Evolutionary conservation across 2,888 invertebrate species (phyloP), one percentile per base, ranked within the genome.

Genomic region (Philonicus albiceps): DNA sequence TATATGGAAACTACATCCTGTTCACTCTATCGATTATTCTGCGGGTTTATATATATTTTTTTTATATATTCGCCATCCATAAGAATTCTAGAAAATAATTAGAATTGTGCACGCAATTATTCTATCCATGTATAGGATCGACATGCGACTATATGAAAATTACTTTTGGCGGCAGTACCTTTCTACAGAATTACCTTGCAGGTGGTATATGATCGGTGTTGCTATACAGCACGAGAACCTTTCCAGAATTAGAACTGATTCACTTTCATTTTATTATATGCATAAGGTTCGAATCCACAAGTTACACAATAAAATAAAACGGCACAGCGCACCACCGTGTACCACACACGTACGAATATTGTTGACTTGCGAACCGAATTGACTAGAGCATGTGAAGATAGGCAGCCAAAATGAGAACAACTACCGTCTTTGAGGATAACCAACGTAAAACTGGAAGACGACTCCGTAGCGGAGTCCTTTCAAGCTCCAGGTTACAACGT

Each of bases 61-160:
- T 73, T n/a, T n/a, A n/a, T n/a, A n/a, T n/a, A n/a, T n/a, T 73
- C 73, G 31, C n/a, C 53, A 16, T 43, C 40, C 16, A 43, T 43
- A 27, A 43, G 30, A 31, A 34, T 22, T 1, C 40, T 19, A 16
- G 27, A 27, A 43, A 80, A 80, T 53, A 31, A 64, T 64, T 64
- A 49, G 43, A 30, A 30, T 27, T 43, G 53, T 80, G 30, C 80
- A 80, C 80, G 80, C 80, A 80, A 80, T 80, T 80, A 80, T 53
- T 53, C 76, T 76, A 76, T n/a, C 30, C 80, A n/a, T 80, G 80
- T 49, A 80, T 31, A 53, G 30, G 22, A 64, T 27, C 27, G 64
- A 64, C 80, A 49, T 40, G 49, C 80, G 43, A 53, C 30, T 49
- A n/a, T 27, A 64, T 64, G 64, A 27, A 78, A 78, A 30, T 80